phyloP scores from a whole-genome alignment of 1,140 invertebrate genomes.

The Leptinotarsa undecemlineata region DNA sequence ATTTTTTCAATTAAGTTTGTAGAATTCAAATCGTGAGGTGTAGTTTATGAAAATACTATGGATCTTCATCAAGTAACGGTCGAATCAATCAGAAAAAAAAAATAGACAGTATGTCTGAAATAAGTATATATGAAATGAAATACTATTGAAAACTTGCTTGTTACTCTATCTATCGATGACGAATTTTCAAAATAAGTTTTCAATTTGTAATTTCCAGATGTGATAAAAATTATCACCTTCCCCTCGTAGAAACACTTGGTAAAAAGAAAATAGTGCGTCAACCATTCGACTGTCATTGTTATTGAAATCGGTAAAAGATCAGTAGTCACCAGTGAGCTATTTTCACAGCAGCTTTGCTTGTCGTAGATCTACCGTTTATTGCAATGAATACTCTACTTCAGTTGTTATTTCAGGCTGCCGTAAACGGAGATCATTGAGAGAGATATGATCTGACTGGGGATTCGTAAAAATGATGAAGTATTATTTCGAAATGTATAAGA shows the following conservation, averaged over 20 bases:
- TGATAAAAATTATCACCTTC: no score
- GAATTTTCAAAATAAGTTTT: no score
- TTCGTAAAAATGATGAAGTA: background rate
- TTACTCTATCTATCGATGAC: no score
- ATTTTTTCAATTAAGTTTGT: no score
- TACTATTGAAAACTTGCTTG: no score
- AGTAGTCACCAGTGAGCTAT: constrained; percentile 12
- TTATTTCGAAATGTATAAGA: background rate
- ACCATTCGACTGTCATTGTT: constrained; percentile 8
- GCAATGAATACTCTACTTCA: background rate
- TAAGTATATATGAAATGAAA: no score
- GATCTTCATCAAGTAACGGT: no score
- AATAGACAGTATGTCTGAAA: no score
- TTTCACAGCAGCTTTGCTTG: constrained; percentile 12
- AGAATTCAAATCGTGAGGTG: no score
- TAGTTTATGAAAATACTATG: no score
- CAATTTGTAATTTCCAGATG: no score
- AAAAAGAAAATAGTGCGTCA: background rate
- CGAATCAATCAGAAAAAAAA: no score
- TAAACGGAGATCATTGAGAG: constrained; percentile 10
- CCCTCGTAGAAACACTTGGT: background rate
- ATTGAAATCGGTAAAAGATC: constrained; percentile 17
- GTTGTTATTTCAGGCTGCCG: constrained; percentile 22
- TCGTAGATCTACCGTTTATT: constrained; percentile 1
- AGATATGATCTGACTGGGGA: background rate